Evolutionary conservation across 2,113 vertebrate genomes (phyloP).

Genomic region (Amazona guildingii): DNA sequence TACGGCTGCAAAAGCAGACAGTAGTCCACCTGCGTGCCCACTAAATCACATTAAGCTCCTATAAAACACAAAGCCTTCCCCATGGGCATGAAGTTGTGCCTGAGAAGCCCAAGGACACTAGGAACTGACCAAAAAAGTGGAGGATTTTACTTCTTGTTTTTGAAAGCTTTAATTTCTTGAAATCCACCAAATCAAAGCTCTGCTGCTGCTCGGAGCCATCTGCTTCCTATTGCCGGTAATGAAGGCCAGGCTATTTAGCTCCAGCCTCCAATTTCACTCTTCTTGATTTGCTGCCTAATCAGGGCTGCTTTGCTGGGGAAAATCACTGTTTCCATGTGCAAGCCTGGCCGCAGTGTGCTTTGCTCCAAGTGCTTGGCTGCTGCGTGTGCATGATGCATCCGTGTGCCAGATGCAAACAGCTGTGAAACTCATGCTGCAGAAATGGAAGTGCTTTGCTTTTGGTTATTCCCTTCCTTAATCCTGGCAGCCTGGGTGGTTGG

Average conservation of each 20-base stretch:
- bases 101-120: not conserved
- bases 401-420: not conserved
- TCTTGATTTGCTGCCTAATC: not conserved
- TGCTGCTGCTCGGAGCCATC: not conserved
- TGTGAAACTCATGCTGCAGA: not conserved
- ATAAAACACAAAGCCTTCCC: not conserved
- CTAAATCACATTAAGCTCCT: not conserved
- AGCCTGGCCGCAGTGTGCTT: not conserved
- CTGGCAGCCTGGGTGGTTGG: not conserved
- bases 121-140: not conserved
- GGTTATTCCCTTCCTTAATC: not conserved
- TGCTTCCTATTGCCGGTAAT: not conserved
- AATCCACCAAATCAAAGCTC: not conserved
- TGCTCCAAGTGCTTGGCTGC: not conserved
- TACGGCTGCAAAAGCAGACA: not conserved
- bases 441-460: not conserved
- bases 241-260: not conserved
- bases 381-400: accelerated
- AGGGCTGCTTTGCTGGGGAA: not conserved
- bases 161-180: not conserved
- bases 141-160: not conserved
- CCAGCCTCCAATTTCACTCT: not conserved
- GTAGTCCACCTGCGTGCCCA: not conserved
- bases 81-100: not conserved
- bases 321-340: not conserved